phyloP scores from a whole-genome alignment of 2,888 invertebrate species.

The Venusia cambrica region DNA sequence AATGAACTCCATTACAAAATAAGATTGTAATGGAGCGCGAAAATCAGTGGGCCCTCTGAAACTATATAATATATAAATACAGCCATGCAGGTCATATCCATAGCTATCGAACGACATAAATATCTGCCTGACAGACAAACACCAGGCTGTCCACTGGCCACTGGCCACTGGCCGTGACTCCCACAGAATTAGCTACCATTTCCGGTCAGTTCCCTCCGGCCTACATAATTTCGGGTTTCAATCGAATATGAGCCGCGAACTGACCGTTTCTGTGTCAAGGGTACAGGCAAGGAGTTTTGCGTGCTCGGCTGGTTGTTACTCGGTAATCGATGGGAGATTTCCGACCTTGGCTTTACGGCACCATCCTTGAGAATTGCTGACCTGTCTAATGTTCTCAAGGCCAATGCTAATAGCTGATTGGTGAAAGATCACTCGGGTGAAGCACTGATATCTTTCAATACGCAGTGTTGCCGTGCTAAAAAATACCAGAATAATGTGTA shows the following conservation, averaged over 20 bases:
- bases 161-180: conserved; percentile 33
- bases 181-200: conserved; percentile 38
- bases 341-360: conserved; percentile 66
- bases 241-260: conserved; percentile 41
- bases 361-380: conserved; percentile 64
- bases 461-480: too few relatives aligned
- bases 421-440: neutral
- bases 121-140: conserved; percentile 19
- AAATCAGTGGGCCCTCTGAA: too few relatives aligned
- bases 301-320: conserved; percentile 52
- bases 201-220: conserved; percentile 53
- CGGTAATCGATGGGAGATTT: conserved; percentile 74
- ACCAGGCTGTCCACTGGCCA: conserved; percentile 8
- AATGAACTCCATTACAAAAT: too few relatives aligned
- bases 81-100: conserved; percentile 2
- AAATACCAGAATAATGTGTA: too few relatives aligned
- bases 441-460: too few relatives aligned
- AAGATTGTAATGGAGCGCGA: too few relatives aligned
- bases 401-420: conserved; percentile 23
- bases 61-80: neutral
- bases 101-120: conserved; percentile 11
- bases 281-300: conserved; percentile 67
- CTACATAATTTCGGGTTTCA: conserved; percentile 63
- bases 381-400: conserved; percentile 57
- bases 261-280: conserved; percentile 77